Conservation (phyloP, 2,888 invertebrate species). For the Miltochrista miniata region DNA sequence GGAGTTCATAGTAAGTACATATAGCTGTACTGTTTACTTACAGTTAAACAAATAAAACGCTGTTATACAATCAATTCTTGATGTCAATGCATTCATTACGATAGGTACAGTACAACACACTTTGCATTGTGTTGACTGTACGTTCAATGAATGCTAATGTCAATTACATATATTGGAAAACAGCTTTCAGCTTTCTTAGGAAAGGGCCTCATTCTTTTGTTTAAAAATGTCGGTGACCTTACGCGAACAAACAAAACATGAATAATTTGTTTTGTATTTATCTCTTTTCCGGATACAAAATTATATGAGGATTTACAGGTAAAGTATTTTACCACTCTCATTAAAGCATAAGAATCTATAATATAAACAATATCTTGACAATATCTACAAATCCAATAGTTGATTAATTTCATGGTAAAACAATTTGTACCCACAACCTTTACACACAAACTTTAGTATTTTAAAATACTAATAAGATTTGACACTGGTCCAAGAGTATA, state of each 20-base stretch:
- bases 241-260: neutral
- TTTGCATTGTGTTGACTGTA: neutral
- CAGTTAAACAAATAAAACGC: too few species aligned
- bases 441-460: neutral
- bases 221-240: neutral
- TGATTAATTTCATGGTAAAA: too few species aligned
- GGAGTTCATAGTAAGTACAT: too few species aligned
- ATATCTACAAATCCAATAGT: too few species aligned
- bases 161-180: neutral
- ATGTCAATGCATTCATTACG: neutral
- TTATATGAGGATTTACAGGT: too few species aligned
- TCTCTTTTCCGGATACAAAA: too few species aligned
- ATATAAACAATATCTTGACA: too few species aligned
- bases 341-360: too few species aligned
- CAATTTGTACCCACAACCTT: too few species aligned
- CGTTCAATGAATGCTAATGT: neutral
- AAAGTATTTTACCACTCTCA: too few species aligned
- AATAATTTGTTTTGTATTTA: neutral
- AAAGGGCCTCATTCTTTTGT: neutral
- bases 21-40: too few species aligned
- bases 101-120: neutral
- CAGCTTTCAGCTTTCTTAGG: neutral
- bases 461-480: neutral
- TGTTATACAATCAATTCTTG: too few species aligned
- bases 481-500: slow-evolving; percentile 2